Conservation (phyloP, 2,113 vertebrate genomes). For the Trogon melanurus region DNA sequence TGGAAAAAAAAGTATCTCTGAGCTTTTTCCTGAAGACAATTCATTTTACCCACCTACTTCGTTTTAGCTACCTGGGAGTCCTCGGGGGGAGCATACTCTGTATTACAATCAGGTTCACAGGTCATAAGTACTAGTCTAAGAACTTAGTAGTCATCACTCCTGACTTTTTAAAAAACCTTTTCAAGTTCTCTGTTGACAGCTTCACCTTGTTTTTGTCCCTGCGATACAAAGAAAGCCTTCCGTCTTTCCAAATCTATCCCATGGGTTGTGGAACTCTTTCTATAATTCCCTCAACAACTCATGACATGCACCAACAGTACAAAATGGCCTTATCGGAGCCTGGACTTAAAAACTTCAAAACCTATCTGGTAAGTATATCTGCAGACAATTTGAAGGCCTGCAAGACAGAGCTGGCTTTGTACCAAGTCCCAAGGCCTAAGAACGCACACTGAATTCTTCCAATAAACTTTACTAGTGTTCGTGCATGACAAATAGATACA, state of each 20-base stretch:
- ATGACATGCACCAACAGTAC: neutral
- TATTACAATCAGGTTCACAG: neutral
- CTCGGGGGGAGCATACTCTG: neutral
- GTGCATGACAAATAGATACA: neutral
- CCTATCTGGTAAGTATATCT: neutral
- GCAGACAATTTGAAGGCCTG: neutral
- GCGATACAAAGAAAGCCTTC: neutral
- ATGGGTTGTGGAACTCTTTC: neutral
- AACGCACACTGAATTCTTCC: accelerated
- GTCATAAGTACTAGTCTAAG: neutral
- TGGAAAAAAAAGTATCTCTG: neutral
- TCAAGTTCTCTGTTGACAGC: neutral
- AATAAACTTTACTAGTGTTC: neutral
- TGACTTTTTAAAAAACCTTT: neutral
- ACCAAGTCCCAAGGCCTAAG: neutral
- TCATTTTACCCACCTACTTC: neutral
- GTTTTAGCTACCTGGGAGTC: neutral
- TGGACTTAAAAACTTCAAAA: neutral
- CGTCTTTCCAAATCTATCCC: neutral
- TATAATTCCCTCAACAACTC: neutral
- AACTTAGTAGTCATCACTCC: neutral
- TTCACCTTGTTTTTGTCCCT: neutral
- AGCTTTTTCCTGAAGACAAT: neutral
- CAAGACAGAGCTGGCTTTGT: neutral
- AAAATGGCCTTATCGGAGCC: neutral